phyloP scores from a whole-genome alignment of 1,140 invertebrate species.

The Brachionus sp. region DNA sequence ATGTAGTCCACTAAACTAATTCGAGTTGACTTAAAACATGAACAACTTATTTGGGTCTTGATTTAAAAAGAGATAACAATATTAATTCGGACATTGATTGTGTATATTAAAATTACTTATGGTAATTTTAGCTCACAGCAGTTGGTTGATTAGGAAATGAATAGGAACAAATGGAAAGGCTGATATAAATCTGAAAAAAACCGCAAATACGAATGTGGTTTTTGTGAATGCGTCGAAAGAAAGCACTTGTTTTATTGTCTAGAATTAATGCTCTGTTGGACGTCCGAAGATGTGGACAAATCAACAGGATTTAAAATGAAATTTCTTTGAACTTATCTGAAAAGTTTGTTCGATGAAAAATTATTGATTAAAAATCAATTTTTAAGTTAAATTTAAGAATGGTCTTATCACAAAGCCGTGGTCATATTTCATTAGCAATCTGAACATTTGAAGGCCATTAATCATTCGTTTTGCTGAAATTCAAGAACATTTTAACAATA shows the following conservation, averaged over 20 bases:
- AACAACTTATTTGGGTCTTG: background rate
- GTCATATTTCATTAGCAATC: constrained; percentile 37
- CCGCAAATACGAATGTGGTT: background rate
- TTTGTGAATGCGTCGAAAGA: background rate
- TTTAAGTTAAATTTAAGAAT: constrained; percentile 22
- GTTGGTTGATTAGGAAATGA: constrained; percentile 28
- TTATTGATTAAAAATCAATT: constrained; percentile 45
- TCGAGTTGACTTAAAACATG: background rate
- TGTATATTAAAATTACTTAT: background rate
- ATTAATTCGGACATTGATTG: background rate
- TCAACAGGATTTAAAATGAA: constrained; percentile 6
- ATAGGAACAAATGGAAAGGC: background rate
- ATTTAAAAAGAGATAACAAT: constrained; percentile 1
- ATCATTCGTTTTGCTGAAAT: constrained; percentile 29
- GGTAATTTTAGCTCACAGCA: background rate
- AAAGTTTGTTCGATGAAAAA: background rate
- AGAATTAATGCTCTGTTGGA: constrained; percentile 3
- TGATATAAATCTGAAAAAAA: constrained; percentile 17
- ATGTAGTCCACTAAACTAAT: background rate
- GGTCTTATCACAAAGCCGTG: constrained; percentile 29
- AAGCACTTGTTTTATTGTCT: constrained; percentile 34
- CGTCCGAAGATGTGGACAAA: constrained; percentile 18
- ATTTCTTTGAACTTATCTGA: constrained; percentile 42
- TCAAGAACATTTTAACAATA: constrained; percentile 30
- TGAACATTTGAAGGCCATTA: constrained; percentile 38